phyloP scores from a whole-genome alignment of 2,113 vertebrate species.

The Cheilinus undulatus region DNA sequence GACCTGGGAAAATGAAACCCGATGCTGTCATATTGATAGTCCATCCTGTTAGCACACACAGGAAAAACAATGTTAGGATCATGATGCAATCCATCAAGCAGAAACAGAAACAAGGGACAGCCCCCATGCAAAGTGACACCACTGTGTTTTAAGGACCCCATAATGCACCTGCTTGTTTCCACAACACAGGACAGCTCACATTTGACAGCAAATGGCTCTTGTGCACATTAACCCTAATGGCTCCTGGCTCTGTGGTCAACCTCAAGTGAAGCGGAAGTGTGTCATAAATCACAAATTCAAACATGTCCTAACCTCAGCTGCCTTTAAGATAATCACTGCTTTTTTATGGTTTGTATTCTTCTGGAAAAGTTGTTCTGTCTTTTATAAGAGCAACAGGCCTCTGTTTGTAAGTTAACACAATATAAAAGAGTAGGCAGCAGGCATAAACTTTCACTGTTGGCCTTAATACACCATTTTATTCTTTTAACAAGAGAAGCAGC shows the following conservation, averaged over 20 bases:
- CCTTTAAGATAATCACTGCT: neutral
- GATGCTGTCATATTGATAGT: slow-evolving; percentile 59
- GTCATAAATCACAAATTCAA: slow-evolving; percentile 27
- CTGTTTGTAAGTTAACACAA: too few species aligned
- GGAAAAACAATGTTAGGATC: slow-evolving; percentile 56
- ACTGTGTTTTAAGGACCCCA: slow-evolving; percentile 22
- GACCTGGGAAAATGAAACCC: slow-evolving; percentile 67
- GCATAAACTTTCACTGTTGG: too few species aligned
- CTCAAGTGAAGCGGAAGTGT: slow-evolving; percentile 5
- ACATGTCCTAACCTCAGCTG: slow-evolving; percentile 3
- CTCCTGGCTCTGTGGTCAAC: neutral
- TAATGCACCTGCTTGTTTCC: slow-evolving; percentile 68
- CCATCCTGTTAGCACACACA: slow-evolving; percentile 54
- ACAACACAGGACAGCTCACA: slow-evolving; percentile 59
- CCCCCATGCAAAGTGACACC: slow-evolving; percentile 73
- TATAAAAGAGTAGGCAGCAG: too few species aligned
- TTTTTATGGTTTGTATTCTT: slow-evolving; percentile 19
- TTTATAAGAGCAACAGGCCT: neutral
- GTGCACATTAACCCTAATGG: slow-evolving; percentile 14
- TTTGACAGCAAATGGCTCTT: slow-evolving; percentile 22
- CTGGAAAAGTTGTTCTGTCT: slow-evolving; percentile 27
- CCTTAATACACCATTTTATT: too few species aligned
- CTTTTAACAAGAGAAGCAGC: too few species aligned
- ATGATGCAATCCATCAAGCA: slow-evolving; percentile 70
- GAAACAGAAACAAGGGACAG: slow-evolving; percentile 49